Percentiles rank a stretch among this genome's conserved stretches.
These are phyloP conservation scores for Hippopotamus amphibius DNA, from an alignment of 2,113 vertebrate genomes.

Conservation along the genomic window DNA sequence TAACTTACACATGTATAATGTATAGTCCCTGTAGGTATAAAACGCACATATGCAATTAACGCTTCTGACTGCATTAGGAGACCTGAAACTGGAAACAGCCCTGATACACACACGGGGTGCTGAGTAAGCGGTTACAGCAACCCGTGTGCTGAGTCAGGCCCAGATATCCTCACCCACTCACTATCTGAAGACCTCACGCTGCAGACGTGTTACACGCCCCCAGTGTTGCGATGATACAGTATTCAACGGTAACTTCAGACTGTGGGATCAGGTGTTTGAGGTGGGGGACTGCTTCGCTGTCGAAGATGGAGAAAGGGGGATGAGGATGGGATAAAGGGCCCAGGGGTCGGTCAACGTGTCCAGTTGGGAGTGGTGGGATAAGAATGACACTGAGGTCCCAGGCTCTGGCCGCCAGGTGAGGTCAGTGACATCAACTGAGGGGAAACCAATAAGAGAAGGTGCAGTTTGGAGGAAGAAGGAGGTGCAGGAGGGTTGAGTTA, in stretches of 20 bases:
- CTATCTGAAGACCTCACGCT: fast-evolving
- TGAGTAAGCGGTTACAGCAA: neutral
- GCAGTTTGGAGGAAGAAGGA: too few relatives aligned
- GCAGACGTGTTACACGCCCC: fast-evolving
- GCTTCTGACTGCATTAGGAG: neutral
- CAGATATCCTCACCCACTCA: neutral
- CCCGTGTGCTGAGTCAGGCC: neutral
- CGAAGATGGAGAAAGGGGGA: too few relatives aligned
- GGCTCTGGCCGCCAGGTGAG: neutral
- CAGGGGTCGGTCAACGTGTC: fast-evolving
- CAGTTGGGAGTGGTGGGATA: neutral
- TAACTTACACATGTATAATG: too few relatives aligned
- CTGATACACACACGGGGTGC: too few relatives aligned
- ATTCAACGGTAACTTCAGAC: too few relatives aligned
- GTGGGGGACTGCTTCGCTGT: fast-evolving
- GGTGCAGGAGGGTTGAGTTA: neutral
- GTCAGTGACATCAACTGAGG: fast-evolving
- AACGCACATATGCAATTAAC: neutral
- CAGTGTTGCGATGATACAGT: fast-evolving
- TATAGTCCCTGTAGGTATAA: neutral
- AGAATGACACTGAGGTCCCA: neutral
- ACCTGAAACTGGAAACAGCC: too few relatives aligned
- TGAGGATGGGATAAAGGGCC: neutral
- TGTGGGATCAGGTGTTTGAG: too few relatives aligned
- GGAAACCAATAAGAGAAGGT: neutral